These are phyloP conservation scores for Hemiscyllium ocellatum DNA, from an alignment of 2,113 vertebrate species.

Conservation along the genomic window DNA sequence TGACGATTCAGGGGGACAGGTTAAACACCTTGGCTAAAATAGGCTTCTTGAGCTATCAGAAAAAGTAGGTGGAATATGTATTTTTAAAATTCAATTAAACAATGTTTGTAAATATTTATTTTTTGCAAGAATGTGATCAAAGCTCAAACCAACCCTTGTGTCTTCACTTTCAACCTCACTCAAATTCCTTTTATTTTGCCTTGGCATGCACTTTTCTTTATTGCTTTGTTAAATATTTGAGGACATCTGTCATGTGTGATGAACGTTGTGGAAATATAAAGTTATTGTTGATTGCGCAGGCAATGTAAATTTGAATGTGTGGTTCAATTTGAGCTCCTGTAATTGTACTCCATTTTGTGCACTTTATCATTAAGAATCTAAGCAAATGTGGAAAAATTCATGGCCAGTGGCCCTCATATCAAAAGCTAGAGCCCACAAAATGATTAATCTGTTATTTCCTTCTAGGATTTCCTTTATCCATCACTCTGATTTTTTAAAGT, in stretches of 20 bases:
- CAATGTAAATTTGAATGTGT: not conserved
- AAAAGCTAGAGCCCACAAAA: not conserved
- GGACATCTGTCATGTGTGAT: not conserved
- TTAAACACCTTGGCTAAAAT: not conserved
- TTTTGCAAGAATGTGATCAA: not conserved
- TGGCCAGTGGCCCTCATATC: not conserved
- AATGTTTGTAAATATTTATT: not conserved
- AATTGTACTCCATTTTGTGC: not conserved
- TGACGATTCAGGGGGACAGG: not conserved
- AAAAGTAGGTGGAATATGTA: not conserved
- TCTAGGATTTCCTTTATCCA: no score
- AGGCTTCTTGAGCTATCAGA: not conserved
- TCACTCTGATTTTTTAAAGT: not conserved
- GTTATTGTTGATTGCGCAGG: not conserved
- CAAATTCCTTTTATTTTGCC: not conserved
- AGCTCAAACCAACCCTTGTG: not conserved
- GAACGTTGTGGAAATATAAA: not conserved
- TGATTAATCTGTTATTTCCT: no score
- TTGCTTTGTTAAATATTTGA: not conserved
- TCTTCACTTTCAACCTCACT: not conserved
- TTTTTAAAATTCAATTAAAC: not conserved
- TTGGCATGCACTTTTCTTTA: not conserved
- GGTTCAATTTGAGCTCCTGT: not conserved
- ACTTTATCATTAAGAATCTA: not conserved
- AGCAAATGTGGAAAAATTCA: not conserved